Evolutionary conservation across 1,140 invertebrate genomes (phyloP).

Genomic region (Ceratosolen fusciceps): DNA sequence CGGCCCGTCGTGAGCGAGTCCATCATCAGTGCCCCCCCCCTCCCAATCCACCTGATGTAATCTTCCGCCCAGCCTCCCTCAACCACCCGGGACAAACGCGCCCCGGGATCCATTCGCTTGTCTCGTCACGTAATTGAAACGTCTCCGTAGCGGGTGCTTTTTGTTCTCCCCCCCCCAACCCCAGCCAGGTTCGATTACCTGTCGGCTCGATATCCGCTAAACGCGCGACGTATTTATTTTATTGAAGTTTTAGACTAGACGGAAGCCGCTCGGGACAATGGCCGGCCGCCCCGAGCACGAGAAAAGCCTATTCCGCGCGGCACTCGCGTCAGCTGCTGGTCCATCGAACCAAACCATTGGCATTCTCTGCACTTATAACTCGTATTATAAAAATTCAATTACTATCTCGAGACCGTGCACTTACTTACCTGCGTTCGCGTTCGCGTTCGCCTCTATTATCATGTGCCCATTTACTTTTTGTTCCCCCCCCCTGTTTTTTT

Average conservation of each 20-base stretch:
- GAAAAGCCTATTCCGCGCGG: slow-evolving; percentile 17
- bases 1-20: slow-evolving; percentile 2
- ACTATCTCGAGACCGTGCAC: no score
- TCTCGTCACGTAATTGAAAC: slow-evolving; percentile 34
- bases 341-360: slow-evolving; percentile 18
- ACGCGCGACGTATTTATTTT: no score
- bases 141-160: not conserved
- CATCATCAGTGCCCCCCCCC: not conserved
- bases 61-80: no score
- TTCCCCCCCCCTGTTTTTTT: no score
- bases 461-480: no score
- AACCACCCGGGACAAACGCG: no score
- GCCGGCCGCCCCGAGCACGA: slow-evolving; percentile 1
- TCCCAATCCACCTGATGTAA: not conserved
- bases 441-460: no score
- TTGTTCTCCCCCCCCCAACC: not conserved
- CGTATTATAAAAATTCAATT: slow-evolving; percentile 30
- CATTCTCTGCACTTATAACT: slow-evolving; percentile 15
- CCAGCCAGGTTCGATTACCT: no score
- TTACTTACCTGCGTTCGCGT: no score
- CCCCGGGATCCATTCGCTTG: not conserved
- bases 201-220: no score
- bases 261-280: not conserved
- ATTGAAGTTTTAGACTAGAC: slow-evolving; percentile 23
- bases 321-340: slow-evolving; percentile 12